Evolutionary conservation across 2,888 invertebrate genomes (phyloP).

Genomic region (Xestia c-nigrum): DNA sequence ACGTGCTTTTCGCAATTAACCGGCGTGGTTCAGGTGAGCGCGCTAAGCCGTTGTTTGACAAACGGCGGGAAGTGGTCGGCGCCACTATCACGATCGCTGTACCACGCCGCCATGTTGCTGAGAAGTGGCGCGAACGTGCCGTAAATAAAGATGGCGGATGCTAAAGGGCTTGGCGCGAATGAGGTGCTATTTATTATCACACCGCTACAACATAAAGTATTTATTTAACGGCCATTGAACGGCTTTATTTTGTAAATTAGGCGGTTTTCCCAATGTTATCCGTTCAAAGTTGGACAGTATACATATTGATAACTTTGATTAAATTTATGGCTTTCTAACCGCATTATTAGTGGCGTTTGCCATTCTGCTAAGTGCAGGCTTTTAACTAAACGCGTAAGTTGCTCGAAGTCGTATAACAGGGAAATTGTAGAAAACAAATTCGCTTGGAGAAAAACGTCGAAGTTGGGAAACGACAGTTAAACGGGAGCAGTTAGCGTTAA

Average conservation of each 20-base stretch:
- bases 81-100: constrained; percentile 80
- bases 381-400: constrained; percentile 37
- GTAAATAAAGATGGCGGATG: constrained; percentile 85
- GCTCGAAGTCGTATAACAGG: constrained; percentile 35
- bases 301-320: constrained; percentile 18
- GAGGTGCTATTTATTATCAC: constrained; percentile 69
- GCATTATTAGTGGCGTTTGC: constrained; percentile 31
- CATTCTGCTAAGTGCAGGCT: constrained; percentile 30
- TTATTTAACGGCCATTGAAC: constrained; percentile 63
- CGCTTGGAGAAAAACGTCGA: constrained; percentile 74
- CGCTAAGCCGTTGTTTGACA: constrained; percentile 81
- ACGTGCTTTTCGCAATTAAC: constrained; percentile 87
- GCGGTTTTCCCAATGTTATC: constrained; percentile 33
- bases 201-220: constrained; percentile 67
- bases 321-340: constrained; percentile 23
- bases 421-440: constrained; percentile 76
- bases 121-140: constrained; percentile 84
- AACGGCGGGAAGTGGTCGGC: constrained; percentile 83
- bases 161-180: constrained; percentile 75
- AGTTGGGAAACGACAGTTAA: constrained; percentile 75
- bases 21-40: constrained; percentile 80
- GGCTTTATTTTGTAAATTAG: constrained; percentile 63
- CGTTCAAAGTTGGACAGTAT: constrained; percentile 17
- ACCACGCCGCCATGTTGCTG: constrained; percentile 64
- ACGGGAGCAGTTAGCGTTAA: constrained; percentile 81